These are phyloP conservation scores for Marmota monax DNA, from an alignment of 2,113 vertebrate genomes.

Conservation along the genomic window DNA sequence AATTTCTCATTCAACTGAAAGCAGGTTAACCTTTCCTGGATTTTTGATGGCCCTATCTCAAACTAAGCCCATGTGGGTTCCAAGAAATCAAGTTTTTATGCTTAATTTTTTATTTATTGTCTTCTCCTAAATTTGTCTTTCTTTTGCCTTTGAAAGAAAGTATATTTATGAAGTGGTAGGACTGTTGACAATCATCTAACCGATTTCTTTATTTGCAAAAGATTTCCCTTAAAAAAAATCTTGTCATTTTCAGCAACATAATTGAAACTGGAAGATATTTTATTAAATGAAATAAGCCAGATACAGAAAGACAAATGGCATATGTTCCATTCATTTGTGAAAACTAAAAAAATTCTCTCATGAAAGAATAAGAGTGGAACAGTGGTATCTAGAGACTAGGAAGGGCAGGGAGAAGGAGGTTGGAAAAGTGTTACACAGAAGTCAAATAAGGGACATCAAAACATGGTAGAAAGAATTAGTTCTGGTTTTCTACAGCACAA, in stretches of 20 bases:
- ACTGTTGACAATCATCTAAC: not conserved
- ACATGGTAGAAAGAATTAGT: not conserved
- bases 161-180: not conserved
- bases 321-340: not conserved
- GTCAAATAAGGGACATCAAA: not conserved
- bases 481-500: not conserved
- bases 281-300: not conserved
- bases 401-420: not conserved
- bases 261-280: not conserved
- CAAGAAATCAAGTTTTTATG: conserved; percentile 35
- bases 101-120: conserved; percentile 37
- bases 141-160: conserved; percentile 30
- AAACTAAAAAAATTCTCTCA: not conserved
- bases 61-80: not conserved
- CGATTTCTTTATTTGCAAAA: not conserved
- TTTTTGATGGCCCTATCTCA: not conserved
- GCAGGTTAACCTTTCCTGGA: not conserved
- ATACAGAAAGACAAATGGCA: not conserved
- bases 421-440: not conserved
- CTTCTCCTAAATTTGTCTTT: conserved; percentile 62
- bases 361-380: not conserved
- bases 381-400: not conserved
- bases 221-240: not conserved
- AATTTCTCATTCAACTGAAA: not conserved
- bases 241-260: not conserved